Evolutionary conservation across 2,888 invertebrate species (phyloP).

Genomic region (Lasioglossum vierecki): DNA sequence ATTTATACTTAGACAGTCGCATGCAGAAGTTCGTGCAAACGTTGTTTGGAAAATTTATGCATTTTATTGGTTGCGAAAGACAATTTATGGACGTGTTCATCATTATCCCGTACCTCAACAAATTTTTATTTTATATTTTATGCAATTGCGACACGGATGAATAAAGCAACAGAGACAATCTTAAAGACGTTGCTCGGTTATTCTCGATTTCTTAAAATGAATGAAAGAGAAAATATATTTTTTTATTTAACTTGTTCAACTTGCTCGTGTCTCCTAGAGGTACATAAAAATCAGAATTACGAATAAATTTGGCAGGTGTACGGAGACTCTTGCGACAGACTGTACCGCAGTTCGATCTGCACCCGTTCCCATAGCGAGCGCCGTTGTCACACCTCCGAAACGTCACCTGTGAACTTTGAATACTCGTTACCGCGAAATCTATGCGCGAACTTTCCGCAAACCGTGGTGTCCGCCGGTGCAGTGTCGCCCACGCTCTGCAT

Average conservation of each 20-base stretch:
- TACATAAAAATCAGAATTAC: too few relatives aligned
- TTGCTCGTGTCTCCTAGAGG: neutral
- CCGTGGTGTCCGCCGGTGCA: constrained; percentile 10
- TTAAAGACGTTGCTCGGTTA: too few relatives aligned
- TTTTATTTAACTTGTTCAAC: too few relatives aligned
- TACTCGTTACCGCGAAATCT: neutral
- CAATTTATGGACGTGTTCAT: neutral
- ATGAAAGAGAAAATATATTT: too few relatives aligned
- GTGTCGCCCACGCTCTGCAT: constrained; percentile 41
- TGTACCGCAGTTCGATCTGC: neutral
- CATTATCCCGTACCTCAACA: neutral
- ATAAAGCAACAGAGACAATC: neutral
- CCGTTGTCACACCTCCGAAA: constrained; percentile 19
- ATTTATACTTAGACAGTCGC: neutral
- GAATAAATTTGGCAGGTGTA: neutral
- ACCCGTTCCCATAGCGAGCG: constrained; percentile 8
- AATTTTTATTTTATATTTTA: neutral
- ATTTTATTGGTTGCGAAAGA: neutral
- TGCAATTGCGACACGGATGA: neutral
- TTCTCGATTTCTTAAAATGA: too few relatives aligned
- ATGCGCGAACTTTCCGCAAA: constrained; percentile 28
- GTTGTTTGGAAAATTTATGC: neutral
- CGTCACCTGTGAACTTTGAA: constrained; percentile 20
- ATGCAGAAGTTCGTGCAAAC: neutral
- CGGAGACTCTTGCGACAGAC: neutral